Evolutionary conservation across 2,888 invertebrate species (phyloP).

Genomic region (Scaptomyza polygonia): DNA sequence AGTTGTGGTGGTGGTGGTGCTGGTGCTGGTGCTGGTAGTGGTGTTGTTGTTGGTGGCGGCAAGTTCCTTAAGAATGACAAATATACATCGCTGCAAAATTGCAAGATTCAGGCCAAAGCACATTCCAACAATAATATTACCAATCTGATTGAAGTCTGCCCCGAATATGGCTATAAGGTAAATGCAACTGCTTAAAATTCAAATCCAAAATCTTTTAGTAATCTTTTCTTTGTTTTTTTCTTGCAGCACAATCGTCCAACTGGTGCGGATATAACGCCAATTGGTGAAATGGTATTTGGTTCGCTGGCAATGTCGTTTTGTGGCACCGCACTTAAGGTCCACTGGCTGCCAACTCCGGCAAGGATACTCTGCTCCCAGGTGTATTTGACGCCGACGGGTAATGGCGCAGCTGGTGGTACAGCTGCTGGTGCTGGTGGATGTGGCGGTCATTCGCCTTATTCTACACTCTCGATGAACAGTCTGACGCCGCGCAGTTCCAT

Average conservation of each 20-base stretch:
- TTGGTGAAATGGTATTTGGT: slow-evolving; percentile 97
- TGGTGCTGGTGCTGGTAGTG: slow-evolving; percentile 43
- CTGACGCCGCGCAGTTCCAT: slow-evolving; percentile 83
- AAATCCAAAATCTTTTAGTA: background rate
- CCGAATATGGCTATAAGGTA: slow-evolving; percentile 89
- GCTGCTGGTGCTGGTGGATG: slow-evolving; percentile 18
- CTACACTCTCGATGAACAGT: slow-evolving; percentile 76
- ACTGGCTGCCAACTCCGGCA: slow-evolving; percentile 85
- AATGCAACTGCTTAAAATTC: slow-evolving; percentile 55
- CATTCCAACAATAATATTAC: slow-evolving; percentile 70
- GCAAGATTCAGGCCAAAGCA: slow-evolving; percentile 71
- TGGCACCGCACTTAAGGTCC: slow-evolving; percentile 93
- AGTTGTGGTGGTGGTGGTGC: slow-evolving; percentile 39
- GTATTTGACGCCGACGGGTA: slow-evolving; percentile 86
- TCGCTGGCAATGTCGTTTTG: slow-evolving; percentile 94
- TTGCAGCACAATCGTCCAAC: slow-evolving; percentile 87
- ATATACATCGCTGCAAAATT: slow-evolving; percentile 60
- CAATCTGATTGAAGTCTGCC: slow-evolving; percentile 87
- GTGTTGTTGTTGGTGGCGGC: slow-evolving; percentile 52
- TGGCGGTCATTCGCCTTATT: slow-evolving; percentile 74
- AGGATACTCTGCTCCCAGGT: slow-evolving; percentile 87
- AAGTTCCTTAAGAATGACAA: slow-evolving; percentile 66
- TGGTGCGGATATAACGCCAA: slow-evolving; percentile 88
- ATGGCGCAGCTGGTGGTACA: slow-evolving; percentile 22
- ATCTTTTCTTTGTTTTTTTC: background rate